These are phyloP conservation scores for Caprella mutica DNA, from an alignment of 2,888 invertebrate species.

Conservation along the genomic window DNA sequence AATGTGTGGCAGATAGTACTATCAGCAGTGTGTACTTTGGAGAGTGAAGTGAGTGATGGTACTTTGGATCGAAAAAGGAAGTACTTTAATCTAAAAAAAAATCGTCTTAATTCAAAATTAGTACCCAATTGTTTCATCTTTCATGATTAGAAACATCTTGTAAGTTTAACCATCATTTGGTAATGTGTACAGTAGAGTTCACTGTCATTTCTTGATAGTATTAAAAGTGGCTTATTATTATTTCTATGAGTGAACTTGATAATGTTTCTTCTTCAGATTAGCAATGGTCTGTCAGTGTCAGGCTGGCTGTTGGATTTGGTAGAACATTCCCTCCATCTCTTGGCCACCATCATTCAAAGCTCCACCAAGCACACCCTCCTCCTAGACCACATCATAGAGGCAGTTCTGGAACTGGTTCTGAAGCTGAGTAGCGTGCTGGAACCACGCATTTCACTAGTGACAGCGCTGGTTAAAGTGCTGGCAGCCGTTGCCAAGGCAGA, in stretches of 20 bases:
- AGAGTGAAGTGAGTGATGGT: no score
- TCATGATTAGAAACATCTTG: no score
- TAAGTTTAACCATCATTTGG: no score
- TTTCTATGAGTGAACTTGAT: no score
- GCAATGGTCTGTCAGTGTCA: not conserved
- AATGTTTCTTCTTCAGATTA: not conserved
- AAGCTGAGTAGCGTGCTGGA: constrained; percentile 2
- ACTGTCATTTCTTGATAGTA: no score
- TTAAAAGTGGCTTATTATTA: no score
- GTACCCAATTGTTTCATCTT: no score
- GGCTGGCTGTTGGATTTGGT: constrained; percentile 7
- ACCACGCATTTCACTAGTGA: not conserved
- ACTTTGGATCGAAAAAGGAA: no score
- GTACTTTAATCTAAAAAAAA: no score
- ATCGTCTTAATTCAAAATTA: no score
- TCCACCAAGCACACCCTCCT: not conserved
- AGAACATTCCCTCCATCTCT: not conserved
- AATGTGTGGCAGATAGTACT: constrained; percentile 6
- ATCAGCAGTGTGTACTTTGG: no score
- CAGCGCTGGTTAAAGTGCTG: not conserved
- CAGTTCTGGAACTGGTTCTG: not conserved
- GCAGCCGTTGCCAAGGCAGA: not conserved
- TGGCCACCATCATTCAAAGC: not conserved
- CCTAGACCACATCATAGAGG: not conserved
- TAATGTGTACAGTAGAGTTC: no score